Base-by-base conservation (phyloP, 2,113 vertebrate species). In the Ochotona curzoniae region DNA sequence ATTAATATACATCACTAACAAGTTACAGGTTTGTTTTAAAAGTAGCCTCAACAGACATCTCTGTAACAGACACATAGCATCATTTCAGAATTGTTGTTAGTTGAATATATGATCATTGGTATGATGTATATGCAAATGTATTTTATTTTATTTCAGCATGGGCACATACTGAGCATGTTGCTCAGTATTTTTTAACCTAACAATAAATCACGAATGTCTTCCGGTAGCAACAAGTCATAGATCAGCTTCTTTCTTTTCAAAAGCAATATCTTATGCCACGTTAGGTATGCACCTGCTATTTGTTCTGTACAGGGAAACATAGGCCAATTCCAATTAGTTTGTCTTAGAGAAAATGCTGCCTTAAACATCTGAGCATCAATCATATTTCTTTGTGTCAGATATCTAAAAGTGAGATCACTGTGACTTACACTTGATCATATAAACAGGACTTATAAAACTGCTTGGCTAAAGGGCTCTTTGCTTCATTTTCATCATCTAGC, bases 161-260 rank as follows among this genome's bases (percentile, higher is more conserved):
- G 7, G 44, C 30, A 54, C 47, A 60, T 64, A 66, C 7, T 54
- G 47, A 21, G 18, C 26, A 66, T 66, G 51, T 20, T 57, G 14
- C 25, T 91, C 61, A 75, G 23, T 71, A 47, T 94, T 80, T 66
- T 92, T 85, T 49, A 47, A 61, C 30, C 26, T 63, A 83, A 74
- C 13, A 84, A 32, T 73, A 54, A 67, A 44, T 26, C 13, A 9
- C 21, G 83, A 44, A 21, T 10, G 54, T 32, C 30, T 83, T 88
- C 60, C 64, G 76, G 12, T 35, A 30, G 21, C 21, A n/a, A 13
- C 32, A 69, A 26, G 18, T 57, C 18, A 20, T 30, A 70, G 7
- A 18, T 54, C 2, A 75, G 35, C 51, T 92, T 86, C n/a, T 4
- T n/a, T 87, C 74, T 84, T 88, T 84, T 79, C 64, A 70, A 64